Conservation (phyloP, 2,888 invertebrate species). For the Plebejus anna region DNA sequence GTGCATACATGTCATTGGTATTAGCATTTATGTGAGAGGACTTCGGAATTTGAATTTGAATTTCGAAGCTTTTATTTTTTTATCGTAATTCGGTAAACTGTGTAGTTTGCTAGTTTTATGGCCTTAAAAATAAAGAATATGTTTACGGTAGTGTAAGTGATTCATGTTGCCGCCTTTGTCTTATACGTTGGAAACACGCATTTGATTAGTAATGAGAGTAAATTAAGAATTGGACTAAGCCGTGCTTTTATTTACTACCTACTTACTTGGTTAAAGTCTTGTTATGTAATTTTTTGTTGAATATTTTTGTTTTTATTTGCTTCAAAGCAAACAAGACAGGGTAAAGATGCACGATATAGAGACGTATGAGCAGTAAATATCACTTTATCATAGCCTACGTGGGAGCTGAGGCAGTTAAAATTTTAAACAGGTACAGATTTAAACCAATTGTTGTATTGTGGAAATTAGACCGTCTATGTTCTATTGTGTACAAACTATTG, state of each 20-base stretch:
- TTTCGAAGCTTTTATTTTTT: not conserved
- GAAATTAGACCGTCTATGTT: slow-evolving; percentile 27
- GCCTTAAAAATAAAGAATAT: not conserved
- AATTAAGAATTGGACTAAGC: no score
- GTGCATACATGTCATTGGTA: not conserved
- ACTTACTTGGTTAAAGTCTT: no score
- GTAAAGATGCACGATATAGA: not conserved
- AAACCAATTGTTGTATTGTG: slow-evolving; percentile 28
- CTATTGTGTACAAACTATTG: slow-evolving; percentile 25
- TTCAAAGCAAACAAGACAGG: not conserved
- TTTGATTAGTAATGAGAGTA: no score
- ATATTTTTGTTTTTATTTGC: no score
- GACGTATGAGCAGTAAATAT: slow-evolving; percentile 8
- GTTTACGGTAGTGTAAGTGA: no score
- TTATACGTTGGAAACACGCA: no score
- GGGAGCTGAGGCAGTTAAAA: slow-evolving; percentile 12
- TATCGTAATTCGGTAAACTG: not conserved
- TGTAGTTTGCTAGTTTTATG: not conserved
- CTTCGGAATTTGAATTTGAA: slow-evolving; percentile 7
- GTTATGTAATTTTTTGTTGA: no score
- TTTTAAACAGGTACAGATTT: slow-evolving; percentile 25
- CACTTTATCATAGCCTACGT: slow-evolving; percentile 11
- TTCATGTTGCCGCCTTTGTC: no score
- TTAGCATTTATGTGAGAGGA: slow-evolving; percentile 8
- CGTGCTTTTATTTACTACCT: no score